Evolutionary conservation across 35 echinoderm and acorn worm species (phyloP).

Genomic region (Hemicentrotus pulcherrimus): DNA sequence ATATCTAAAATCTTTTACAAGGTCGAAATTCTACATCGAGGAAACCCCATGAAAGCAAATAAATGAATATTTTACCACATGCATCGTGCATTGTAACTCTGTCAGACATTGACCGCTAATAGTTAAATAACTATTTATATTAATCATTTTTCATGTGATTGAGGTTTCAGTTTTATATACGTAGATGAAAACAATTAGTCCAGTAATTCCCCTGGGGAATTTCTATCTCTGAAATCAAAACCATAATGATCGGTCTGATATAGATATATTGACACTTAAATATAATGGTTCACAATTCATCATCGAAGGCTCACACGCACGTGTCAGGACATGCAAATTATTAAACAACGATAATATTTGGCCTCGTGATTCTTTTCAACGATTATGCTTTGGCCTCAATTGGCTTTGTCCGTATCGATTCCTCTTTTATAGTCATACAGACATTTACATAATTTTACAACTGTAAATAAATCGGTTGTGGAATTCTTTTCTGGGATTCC

Average conservation of each 20-base stretch:
- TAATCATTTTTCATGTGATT: not conserved
- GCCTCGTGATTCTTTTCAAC: too few species aligned
- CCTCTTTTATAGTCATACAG: too few species aligned
- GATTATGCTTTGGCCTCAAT: not conserved
- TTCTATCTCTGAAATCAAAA: not conserved
- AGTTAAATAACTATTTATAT: not conserved
- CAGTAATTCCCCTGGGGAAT: not conserved
- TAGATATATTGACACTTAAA: too few species aligned
- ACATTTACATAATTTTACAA: not conserved
- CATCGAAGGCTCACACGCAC: not conserved
- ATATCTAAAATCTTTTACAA: too few species aligned
- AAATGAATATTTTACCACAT: not conserved
- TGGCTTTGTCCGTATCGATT: not conserved
- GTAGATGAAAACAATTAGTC: not conserved
- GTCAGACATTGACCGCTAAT: not conserved
- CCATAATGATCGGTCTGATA: too few species aligned
- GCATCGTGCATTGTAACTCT: not conserved
- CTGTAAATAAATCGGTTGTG: not conserved
- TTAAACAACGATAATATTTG: too few species aligned
- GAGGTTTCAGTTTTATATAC: not conserved
- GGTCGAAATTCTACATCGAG: not conserved
- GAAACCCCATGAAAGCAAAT: not conserved
- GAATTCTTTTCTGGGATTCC: not conserved
- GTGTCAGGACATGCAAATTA: not conserved
- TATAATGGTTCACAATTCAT: too few species aligned